Evolutionary conservation across 1,140 invertebrate species (phyloP).

Genomic region (Geopemphigus sp.): DNA sequence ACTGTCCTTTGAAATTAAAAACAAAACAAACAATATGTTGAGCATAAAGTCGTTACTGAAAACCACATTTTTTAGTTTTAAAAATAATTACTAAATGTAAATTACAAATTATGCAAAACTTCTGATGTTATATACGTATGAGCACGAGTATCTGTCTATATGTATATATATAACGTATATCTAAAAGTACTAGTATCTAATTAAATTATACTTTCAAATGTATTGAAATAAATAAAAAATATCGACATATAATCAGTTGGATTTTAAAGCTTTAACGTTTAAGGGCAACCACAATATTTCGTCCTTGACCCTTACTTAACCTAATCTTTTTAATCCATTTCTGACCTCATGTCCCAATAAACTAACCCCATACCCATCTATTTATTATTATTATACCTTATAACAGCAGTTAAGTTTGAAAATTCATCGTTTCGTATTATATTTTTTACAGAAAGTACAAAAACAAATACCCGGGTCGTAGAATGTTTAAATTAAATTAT

Average conservation of each 20-base stretch:
- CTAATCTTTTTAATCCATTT: slow-evolving; percentile 6
- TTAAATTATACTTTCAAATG: slow-evolving; percentile 9
- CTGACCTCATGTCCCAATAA: not conserved
- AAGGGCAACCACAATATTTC: slow-evolving; percentile 2
- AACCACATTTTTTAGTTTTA: too few species aligned
- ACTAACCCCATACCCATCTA: not conserved
- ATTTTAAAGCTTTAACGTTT: slow-evolving; percentile 3
- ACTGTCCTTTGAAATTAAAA: too few species aligned
- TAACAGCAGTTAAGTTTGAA: not conserved
- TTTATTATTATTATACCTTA: not conserved
- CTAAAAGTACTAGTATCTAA: not conserved
- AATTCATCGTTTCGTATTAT: not conserved
- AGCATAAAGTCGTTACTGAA: too few species aligned
- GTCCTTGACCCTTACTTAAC: not conserved
- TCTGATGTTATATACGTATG: too few species aligned
- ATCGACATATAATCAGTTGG: not conserved
- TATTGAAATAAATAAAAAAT: slow-evolving; percentile 16
- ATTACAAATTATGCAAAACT: too few species aligned
- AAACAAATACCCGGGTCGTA: not conserved
- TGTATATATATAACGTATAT: too few species aligned
- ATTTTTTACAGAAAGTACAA: not conserved
- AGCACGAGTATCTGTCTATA: too few species aligned
- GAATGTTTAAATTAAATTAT: not conserved
- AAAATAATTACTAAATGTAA: too few species aligned
- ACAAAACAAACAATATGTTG: too few species aligned